Evolutionary conservation across 2,113 vertebrate genomes (phyloP), one percentile per base, ranked within the genome.

Genomic region (Irena cyanogastra): DNA sequence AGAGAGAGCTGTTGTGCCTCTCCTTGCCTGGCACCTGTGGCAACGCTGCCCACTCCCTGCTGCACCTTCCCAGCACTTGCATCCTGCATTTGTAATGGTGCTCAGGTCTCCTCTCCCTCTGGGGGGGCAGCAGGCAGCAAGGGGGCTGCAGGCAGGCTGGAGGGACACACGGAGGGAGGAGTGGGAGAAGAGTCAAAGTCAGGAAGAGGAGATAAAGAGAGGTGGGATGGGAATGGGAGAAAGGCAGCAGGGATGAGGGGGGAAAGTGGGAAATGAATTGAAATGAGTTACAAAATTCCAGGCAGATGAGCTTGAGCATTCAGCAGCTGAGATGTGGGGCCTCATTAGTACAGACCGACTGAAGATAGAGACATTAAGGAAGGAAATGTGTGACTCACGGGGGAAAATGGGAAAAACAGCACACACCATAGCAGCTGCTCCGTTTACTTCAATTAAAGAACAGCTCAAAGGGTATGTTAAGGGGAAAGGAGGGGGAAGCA

Each of bases 351-450:
- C 75, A 97, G 92, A 93, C 94, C 54, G 63, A 97, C 39, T 44
- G 96, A 97, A 97, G 97, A 96, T 95, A 95, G 95, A 98, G 97
- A 95, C 95, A 97, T 97, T 97, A 97, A 97, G 97, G 93, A 92
- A 96, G 93, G 95, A 97, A 98, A 97, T 95, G 96, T 96, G 96
- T 93, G 97, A 97, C 84, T 98, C 97, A 97, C 87, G 47, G 75
- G 96, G 97, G 97, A 95, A 95, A 97, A 97, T 90, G 94, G 91
- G 96, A 87, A 94, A 96, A 97, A 96, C 96, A 97, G 95, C 90
- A 93, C 94, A 92, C 91, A 95, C 91, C 91, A 94, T 90, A 97
- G 95, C 97, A 97, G 97, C 97, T 98, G 97, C 95, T 98, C 81
- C 16, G 60, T 94, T 97, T 96, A 83, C 95, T 97, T 97, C 97